A percentile compares a stretch with the other conserved stretches of the same genome.
phyloP scores from a whole-genome alignment of 2,113 vertebrate species.

The Cisticola juncidis region DNA sequence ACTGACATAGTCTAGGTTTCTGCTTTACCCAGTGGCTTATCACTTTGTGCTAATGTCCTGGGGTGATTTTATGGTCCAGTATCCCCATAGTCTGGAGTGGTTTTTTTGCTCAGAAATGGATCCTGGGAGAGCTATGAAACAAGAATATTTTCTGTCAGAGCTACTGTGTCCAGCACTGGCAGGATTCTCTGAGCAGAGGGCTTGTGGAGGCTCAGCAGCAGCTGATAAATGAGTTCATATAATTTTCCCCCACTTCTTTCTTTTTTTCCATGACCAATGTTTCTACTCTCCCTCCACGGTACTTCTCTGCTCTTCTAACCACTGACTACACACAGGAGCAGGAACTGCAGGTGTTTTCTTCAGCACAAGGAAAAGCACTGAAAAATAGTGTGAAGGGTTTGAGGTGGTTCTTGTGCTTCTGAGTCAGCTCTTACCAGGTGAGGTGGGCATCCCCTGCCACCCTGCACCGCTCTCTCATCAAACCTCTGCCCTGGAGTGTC shows the following conservation, averaged over 20 bases:
- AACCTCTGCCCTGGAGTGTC: background rate
- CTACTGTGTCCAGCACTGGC: background rate
- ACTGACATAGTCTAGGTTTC: background rate
- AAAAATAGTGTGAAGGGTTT: background rate
- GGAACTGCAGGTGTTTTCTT: background rate
- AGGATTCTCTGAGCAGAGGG: background rate
- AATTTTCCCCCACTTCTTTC: background rate
- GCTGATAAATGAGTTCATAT: background rate
- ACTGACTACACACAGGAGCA: background rate
- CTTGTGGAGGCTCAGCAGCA: background rate
- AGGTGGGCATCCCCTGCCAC: rapidly evolving
- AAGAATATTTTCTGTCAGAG: background rate
- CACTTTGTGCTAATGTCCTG: background rate
- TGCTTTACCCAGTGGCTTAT: background rate
- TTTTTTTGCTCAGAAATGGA: background rate
- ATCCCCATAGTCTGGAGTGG: background rate
- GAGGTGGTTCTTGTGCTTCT: background rate
- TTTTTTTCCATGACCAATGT: background rate
- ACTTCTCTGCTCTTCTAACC: background rate
- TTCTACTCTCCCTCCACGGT: background rate
- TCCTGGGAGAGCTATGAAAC: background rate
- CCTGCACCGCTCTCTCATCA: rapidly evolving
- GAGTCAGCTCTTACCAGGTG: background rate
- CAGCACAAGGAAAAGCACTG: background rate
- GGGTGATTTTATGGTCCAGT: background rate